Evolutionary conservation across 2,797 vertebrate species (phyloP).

Genomic region (Pitangus sulphuratus): DNA sequence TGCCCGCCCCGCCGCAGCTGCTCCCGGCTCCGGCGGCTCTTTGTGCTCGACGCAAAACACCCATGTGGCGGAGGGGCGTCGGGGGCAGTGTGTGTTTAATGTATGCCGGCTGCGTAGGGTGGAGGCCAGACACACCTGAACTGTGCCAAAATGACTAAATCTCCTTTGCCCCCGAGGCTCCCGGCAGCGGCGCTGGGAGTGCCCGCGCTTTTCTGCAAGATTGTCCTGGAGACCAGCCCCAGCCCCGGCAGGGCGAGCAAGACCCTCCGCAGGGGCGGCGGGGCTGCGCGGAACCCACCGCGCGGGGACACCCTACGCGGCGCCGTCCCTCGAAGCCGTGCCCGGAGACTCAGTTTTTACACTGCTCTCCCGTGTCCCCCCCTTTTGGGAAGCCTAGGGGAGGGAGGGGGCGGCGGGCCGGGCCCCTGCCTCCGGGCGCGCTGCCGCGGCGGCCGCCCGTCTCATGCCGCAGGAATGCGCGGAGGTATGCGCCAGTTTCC

Average conservation of each 20-base stretch:
- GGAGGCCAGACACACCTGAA: not conserved
- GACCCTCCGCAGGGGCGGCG: not conserved
- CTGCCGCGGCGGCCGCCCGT: conserved; percentile 45
- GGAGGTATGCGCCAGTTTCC: conserved; percentile 91
- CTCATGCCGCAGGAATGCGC: conserved; percentile 82
- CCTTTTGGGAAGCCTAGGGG: not conserved
- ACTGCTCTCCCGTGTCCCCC: not conserved
- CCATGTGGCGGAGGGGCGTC: fast-evolving
- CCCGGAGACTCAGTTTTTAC: conserved; percentile 29
- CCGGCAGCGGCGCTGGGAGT: too few species aligned
- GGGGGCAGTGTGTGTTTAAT: not conserved
- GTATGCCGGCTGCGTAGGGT: not conserved
- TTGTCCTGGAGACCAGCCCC: not conserved
- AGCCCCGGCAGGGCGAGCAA: not conserved
- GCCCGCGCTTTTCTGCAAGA: not conserved
- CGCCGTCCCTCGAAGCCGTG: not conserved
- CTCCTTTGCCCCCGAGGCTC: not conserved
- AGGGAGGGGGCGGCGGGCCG: not conserved
- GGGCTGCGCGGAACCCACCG: not conserved
- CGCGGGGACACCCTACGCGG: not conserved
- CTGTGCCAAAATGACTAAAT: not conserved
- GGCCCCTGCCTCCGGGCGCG: conserved; percentile 33
- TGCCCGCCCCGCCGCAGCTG: not conserved
- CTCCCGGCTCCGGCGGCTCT: not conserved
- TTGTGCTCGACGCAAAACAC: not conserved